These are phyloP conservation scores for Zaprionus davidi DNA, from an alignment of 1,140 invertebrate species.

Conservation along the genomic window DNA sequence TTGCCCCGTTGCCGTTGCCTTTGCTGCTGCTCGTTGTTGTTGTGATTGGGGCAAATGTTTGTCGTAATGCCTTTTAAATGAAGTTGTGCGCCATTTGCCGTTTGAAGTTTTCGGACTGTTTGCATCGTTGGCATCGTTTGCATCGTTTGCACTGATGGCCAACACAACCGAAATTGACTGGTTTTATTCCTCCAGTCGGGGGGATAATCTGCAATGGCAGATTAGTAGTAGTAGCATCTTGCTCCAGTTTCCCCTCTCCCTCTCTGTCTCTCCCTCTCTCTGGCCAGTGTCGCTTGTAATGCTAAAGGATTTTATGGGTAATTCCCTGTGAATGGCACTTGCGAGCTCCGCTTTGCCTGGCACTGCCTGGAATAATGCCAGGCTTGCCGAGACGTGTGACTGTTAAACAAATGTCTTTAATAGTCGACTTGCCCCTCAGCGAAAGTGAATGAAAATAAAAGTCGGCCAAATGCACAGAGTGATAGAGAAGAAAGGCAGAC, in stretches of 20 bases:
- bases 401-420: constrained; percentile 46
- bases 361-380: constrained; percentile 43
- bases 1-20: constrained; percentile 32
- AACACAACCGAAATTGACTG: constrained; percentile 40
- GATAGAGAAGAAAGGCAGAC: not conserved
- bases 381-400: constrained; percentile 31
- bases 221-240: constrained; percentile 60
- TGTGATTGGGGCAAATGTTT: constrained; percentile 64
- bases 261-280: not conserved
- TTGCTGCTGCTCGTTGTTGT: constrained; percentile 22
- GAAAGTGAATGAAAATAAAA: constrained; percentile 9
- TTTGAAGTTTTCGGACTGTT: constrained; percentile 72
- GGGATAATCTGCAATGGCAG: constrained; percentile 72
- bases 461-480: not conserved
- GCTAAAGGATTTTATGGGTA: constrained; percentile 77
- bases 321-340: constrained; percentile 52
- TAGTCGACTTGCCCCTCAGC: constrained; percentile 17
- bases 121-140: constrained; percentile 65
- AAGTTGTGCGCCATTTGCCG: constrained; percentile 81
- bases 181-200: constrained; percentile 22
- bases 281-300: constrained; percentile 52
- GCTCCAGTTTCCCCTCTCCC: not conserved
- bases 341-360: constrained; percentile 9
- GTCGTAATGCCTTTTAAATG: constrained; percentile 80
- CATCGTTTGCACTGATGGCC: constrained; percentile 72